phyloP scores from a whole-genome alignment of 1,140 invertebrate genomes.

The Octopus bimaculoides region DNA sequence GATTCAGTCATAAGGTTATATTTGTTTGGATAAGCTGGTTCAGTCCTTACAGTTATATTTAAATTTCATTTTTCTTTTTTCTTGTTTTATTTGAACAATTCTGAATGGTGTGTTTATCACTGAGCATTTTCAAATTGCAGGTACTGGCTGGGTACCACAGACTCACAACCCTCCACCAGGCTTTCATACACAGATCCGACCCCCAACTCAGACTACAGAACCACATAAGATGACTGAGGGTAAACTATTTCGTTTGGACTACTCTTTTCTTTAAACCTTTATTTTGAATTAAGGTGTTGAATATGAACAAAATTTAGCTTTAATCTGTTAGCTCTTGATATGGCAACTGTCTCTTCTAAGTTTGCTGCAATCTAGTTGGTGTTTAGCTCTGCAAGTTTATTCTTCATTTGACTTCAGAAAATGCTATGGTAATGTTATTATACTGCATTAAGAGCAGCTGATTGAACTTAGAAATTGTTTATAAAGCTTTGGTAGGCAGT shows the following conservation, averaged over 20 bases:
- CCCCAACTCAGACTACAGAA: constrained; percentile 43
- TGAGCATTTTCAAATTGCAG: neutral
- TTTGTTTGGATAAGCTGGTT: no score
- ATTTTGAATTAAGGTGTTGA: neutral
- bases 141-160: constrained; percentile 45
- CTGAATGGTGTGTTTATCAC: no score
- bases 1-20: neutral
- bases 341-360: neutral
- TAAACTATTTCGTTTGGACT: constrained; percentile 10
- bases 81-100: no score
- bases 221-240: constrained; percentile 48
- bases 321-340: neutral
- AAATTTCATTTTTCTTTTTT: no score
- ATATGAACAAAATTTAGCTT: neutral
- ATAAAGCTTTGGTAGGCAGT: no score
- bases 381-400: neutral
- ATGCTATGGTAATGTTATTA: neutral
- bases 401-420: neutral
- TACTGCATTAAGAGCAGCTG: no score
- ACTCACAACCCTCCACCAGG: constrained; percentile 52
- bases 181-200: constrained; percentile 41
- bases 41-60: no score
- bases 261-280: neutral
- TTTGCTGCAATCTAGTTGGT: neutral
- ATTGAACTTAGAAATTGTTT: no score